Evolutionary conservation across 2,888 invertebrate genomes (phyloP).

Genomic region (Tipula unca): DNA sequence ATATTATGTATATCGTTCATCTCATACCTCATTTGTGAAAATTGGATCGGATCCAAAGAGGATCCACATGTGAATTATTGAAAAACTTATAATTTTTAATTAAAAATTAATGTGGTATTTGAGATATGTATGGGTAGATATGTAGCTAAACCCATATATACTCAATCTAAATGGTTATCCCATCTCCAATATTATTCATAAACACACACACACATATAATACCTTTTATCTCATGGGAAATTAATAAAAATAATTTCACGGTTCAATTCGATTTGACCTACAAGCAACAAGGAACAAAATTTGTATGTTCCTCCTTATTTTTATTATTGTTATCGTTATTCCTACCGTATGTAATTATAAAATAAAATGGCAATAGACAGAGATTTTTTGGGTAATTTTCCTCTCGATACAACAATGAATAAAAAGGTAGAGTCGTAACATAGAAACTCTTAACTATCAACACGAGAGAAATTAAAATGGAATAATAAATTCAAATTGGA

Average conservation of each 20-base stretch:
- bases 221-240: neutral
- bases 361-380: neutral
- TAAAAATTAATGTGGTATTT: slow-evolving; percentile 1
- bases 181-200: neutral
- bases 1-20: neutral
- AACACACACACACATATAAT: neutral
- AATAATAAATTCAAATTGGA: neutral
- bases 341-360: neutral
- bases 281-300: neutral
- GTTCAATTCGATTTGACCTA: neutral
- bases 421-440: neutral
- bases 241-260: slow-evolving; percentile 1
- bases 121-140: too few relatives aligned
- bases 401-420: neutral
- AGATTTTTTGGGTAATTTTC: neutral
- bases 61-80: neutral
- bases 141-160: neutral
- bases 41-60: neutral
- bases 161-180: neutral
- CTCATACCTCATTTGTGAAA: neutral
- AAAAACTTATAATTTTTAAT: neutral
- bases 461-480: neutral
- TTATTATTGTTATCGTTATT: neutral
- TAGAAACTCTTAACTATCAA: neutral
- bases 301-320: neutral